Conservation (phyloP, 2,797 vertebrate genomes). For the Mus caroli region DNA sequence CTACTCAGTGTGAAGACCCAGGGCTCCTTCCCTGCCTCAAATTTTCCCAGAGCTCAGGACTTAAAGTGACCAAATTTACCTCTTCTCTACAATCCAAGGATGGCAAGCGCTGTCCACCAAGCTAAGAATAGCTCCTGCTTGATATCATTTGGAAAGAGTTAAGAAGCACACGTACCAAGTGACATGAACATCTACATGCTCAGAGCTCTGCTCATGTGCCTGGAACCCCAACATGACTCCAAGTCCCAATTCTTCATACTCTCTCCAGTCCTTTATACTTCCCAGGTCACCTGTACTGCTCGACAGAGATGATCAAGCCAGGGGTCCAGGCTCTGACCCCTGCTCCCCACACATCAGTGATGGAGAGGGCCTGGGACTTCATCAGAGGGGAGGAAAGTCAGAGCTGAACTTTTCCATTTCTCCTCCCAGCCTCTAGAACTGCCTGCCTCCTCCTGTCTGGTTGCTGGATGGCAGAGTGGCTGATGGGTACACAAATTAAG, state of each 20-base stretch:
- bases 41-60: neutral
- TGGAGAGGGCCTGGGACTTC: neutral
- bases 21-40: neutral
- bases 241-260: neutral
- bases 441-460: neutral
- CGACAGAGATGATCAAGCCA: neutral
- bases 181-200: neutral
- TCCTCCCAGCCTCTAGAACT: neutral
- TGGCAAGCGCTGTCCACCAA: neutral
- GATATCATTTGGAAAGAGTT: neutral
- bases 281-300: neutral
- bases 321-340: neutral
- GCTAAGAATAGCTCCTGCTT: neutral
- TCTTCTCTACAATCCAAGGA: neutral
- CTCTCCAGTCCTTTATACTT: neutral
- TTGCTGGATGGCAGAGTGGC: neutral
- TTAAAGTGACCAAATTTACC: neutral
- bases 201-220: neutral
- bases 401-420: neutral
- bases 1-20: neutral
- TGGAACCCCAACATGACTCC: too few species aligned
- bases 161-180: neutral
- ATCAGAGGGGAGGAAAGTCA: neutral
- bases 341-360: neutral
- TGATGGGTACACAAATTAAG: conserved; percentile 56